Evolutionary conservation across 2,113 vertebrate genomes (phyloP).

Genomic region (Gnathonemus echidnorhynchus): DNA sequence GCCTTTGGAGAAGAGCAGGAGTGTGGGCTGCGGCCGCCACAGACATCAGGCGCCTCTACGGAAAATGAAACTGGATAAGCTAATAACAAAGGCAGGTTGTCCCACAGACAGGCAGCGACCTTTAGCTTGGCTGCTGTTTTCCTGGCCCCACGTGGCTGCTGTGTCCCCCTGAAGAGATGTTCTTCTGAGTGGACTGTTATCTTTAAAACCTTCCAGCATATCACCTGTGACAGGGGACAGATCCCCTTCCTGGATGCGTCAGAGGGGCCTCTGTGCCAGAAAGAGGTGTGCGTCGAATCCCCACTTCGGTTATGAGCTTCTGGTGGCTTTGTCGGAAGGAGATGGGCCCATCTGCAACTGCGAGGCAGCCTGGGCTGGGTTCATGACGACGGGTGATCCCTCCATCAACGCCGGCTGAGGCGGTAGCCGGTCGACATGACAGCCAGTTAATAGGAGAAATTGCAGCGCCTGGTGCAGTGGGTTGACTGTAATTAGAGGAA

Average conservation of each 20-base stretch:
- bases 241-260: not conserved
- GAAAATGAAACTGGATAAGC: not conserved
- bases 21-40: not conserved
- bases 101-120: conserved; percentile 23
- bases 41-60: not conserved
- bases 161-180: conserved; percentile 7
- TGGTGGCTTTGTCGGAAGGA: not conserved
- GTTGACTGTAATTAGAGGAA: not conserved
- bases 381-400: conserved; percentile 24
- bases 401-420: conserved; percentile 39
- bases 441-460: conserved; percentile 40
- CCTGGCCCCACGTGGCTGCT: conserved; percentile 16
- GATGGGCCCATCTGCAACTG: not conserved
- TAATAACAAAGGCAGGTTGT: not conserved
- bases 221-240: not conserved
- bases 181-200: not conserved
- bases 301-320: not conserved
- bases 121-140: conserved; percentile 22
- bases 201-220: not conserved
- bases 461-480: conserved; percentile 12
- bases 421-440: conserved; percentile 48
- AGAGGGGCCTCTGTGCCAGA: not conserved
- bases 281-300: not conserved
- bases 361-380: not conserved
- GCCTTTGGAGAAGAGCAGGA: not conserved